Evolutionary conservation across 2,113 vertebrate genomes (phyloP), one percentile per base, ranked within the genome.

Genomic region (Maccullochella peelii): DNA sequence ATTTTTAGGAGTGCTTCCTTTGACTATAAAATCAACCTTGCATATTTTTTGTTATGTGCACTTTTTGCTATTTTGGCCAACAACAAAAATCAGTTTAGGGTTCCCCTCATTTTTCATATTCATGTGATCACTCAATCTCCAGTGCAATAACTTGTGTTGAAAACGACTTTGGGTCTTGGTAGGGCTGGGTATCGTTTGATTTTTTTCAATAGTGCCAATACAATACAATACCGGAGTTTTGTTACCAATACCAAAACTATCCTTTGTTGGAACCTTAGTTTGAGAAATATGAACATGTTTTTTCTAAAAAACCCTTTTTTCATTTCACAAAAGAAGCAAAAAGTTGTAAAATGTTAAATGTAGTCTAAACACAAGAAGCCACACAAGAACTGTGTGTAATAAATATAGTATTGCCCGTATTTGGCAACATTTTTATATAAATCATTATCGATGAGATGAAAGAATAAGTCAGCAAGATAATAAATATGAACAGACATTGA

Each of bases 91-190:
- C 49, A 54, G 8, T 33, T 76, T 42, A 16, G 30, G 12, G 20
- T 63, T 27, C 5, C 2, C 25, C 7, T 63, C 0, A 52, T 54
- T 66, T 57, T 33, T 58, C 12, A 66, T 58, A 8, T 52, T 50
- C n/a, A 74, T 50, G 21, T 44, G 44, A 23, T 52, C 44, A 38
- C 11, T 73, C 38, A 66, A 58, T 62, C 65, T 61, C n/a, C 61
- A 6, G 36, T 52, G 54, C 36, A 54, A 70, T 25, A 30, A 42
- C 36, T 12, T n/a, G 8, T 38, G 20, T 5, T 74, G 62, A 68
- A 63, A 77, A 69, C n/a, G 7, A 42, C 49, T 65, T 49, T 82
- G 23, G 61, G 1, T 73, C 50, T 59, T 25, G 4, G n/a, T n/a
- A 50, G 27, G 49, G 25, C 30, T 23, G 16, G 6, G 23, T 25